phyloP scores from a whole-genome alignment of 2,797 vertebrate species.

The Hemibagrus guttatus region DNA sequence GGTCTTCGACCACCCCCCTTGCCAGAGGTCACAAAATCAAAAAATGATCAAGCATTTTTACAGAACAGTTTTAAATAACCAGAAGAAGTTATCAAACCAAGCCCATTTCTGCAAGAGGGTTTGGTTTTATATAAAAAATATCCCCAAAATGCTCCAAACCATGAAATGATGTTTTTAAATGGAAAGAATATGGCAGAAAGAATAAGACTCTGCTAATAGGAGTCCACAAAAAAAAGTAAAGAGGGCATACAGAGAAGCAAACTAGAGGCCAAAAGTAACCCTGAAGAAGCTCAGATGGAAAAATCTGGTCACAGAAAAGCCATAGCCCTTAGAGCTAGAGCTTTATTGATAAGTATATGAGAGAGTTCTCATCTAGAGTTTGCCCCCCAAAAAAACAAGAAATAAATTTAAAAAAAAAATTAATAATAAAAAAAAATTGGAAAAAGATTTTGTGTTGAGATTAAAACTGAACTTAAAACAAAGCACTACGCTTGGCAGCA shows the following conservation, averaged over 20 bases:
- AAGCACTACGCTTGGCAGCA: background rate
- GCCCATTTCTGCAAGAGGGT: too few species aligned
- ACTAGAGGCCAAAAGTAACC: background rate
- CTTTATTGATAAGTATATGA: background rate
- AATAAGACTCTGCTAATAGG: too few species aligned
- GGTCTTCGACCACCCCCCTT: too few species aligned
- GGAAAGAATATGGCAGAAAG: too few species aligned
- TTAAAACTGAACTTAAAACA: background rate
- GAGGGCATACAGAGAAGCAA: background rate
- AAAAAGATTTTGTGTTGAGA: background rate
- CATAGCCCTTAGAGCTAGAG: background rate
- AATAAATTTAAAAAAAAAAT: too few species aligned
- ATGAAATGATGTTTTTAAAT: too few species aligned
- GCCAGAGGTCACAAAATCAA: too few species aligned
- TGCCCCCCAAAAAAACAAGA: background rate
- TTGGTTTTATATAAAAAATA: too few species aligned
- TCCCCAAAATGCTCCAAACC: too few species aligned
- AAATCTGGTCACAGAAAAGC: background rate
- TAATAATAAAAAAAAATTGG: background rate
- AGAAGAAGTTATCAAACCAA: too few species aligned
- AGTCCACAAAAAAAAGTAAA: background rate
- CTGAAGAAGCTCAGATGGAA: background rate
- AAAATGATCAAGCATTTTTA: too few species aligned
- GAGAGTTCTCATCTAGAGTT: background rate
- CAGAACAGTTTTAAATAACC: too few species aligned